phyloP scores from a whole-genome alignment of 2,113 vertebrate species.

The Noturus placidus region DNA sequence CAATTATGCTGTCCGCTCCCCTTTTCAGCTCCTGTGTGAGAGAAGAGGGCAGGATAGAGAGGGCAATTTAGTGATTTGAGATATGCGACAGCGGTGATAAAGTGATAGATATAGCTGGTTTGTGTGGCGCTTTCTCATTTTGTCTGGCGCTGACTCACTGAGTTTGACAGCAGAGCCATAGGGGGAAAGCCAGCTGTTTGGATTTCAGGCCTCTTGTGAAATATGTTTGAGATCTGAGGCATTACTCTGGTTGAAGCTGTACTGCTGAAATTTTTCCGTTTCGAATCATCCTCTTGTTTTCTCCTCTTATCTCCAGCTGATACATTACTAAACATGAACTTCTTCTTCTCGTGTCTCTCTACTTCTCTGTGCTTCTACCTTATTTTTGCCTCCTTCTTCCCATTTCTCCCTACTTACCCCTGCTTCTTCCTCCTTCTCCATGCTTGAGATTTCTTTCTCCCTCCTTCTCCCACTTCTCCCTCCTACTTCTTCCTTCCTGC shows the following conservation, averaged over 20 bases:
- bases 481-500: background rate
- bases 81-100: slow-evolving; percentile 65
- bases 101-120: background rate
- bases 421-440: background rate
- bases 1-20: slow-evolving; percentile 16
- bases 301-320: background rate
- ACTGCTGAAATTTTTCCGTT: slow-evolving; percentile 36
- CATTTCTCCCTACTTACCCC: background rate
- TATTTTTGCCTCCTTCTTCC: background rate
- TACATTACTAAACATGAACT: background rate
- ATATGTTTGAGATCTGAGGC: slow-evolving; percentile 45
- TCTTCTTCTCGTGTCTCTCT: background rate
- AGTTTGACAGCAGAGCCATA: slow-evolving; percentile 50
- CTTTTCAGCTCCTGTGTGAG: background rate
- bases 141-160: slow-evolving; percentile 7
- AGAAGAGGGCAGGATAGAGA: slow-evolving; percentile 59
- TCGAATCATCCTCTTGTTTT: slow-evolving; percentile 17
- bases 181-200: slow-evolving; percentile 46
- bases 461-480: background rate
- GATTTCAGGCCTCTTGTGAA: slow-evolving; percentile 58
- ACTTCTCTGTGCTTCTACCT: background rate
- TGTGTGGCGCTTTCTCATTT: background rate
- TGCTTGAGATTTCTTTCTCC: background rate
- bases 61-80: slow-evolving; percentile 65
- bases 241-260: slow-evolving; percentile 29